phyloP scores from a whole-genome alignment of 2,113 vertebrate species.

The Phalacrocorax pelagicus region DNA sequence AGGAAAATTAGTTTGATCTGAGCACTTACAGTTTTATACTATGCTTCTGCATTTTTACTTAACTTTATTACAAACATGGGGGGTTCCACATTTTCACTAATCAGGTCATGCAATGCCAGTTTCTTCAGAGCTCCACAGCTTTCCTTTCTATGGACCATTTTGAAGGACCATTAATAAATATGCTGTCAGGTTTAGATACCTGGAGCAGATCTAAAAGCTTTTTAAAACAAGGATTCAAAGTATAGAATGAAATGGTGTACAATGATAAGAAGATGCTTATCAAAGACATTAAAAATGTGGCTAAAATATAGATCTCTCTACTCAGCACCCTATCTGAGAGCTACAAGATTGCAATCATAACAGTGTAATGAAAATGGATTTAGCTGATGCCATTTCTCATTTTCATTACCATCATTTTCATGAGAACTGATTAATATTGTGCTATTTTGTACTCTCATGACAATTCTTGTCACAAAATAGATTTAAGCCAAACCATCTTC shows the following conservation, averaged over 20 bases:
- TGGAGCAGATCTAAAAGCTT: not conserved
- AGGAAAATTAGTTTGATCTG: not conserved
- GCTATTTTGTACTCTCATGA: slow-evolving; percentile 47
- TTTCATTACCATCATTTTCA: slow-evolving; percentile 55
- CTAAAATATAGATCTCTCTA: slow-evolving; percentile 9
- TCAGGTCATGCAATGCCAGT: not conserved
- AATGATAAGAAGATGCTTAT: not conserved
- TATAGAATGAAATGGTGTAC: not conserved
- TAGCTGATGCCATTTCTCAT: slow-evolving; percentile 50
- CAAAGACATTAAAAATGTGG: not conserved
- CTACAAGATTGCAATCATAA: slow-evolving; percentile 50
- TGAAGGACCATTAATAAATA: not conserved
- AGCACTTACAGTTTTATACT: not conserved
- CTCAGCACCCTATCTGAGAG: not conserved
- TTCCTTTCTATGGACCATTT: not conserved
- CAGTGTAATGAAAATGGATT: slow-evolving; percentile 52
- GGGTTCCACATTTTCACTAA: not conserved
- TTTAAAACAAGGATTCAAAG: not conserved
- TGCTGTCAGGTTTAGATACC: not conserved
- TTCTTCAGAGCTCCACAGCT: not conserved
- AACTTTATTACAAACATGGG: not conserved
- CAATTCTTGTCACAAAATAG: slow-evolving; percentile 24
- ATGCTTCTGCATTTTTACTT: not conserved
- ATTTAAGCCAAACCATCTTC: slow-evolving; percentile 6
- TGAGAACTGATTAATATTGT: slow-evolving; percentile 45